Evolutionary conservation across 2,113 vertebrate genomes (phyloP).

Genomic region (Mellivora capensis): DNA sequence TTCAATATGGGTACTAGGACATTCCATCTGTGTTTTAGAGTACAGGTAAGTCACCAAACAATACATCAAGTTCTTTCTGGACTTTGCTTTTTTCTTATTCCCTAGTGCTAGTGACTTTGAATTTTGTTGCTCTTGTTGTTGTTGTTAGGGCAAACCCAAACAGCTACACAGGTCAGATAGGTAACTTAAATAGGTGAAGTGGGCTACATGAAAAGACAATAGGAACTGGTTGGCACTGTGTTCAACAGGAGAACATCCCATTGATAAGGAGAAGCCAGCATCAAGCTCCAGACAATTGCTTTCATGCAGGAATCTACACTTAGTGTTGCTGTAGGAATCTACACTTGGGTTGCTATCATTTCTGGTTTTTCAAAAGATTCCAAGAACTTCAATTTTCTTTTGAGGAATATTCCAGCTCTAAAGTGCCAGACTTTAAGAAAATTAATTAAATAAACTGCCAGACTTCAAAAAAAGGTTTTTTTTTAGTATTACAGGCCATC

Average conservation of each 20-base stretch:
- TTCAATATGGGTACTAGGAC: neutral
- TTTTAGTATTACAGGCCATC: neutral
- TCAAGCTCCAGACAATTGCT: neutral
- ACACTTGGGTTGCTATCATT: neutral
- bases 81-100: neutral
- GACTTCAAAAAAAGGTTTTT: neutral
- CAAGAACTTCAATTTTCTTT: neutral
- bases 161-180: neutral
- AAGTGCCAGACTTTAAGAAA: neutral
- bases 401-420: neutral
- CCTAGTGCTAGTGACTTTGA: neutral
- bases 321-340: neutral
- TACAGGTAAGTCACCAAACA: neutral
- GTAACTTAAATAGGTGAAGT: neutral
- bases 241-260: neutral
- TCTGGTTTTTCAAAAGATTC: slow-evolving; percentile 8
- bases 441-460: neutral
- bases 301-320: neutral
- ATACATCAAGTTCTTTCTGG: neutral
- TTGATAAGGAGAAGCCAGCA: neutral
- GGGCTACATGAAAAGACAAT: neutral
- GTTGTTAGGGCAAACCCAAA: neutral
- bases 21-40: neutral
- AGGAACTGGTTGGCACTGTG: neutral
- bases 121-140: neutral